Evolutionary conservation across 2,888 invertebrate species (phyloP).

Genomic region (Andrena bicolor): DNA sequence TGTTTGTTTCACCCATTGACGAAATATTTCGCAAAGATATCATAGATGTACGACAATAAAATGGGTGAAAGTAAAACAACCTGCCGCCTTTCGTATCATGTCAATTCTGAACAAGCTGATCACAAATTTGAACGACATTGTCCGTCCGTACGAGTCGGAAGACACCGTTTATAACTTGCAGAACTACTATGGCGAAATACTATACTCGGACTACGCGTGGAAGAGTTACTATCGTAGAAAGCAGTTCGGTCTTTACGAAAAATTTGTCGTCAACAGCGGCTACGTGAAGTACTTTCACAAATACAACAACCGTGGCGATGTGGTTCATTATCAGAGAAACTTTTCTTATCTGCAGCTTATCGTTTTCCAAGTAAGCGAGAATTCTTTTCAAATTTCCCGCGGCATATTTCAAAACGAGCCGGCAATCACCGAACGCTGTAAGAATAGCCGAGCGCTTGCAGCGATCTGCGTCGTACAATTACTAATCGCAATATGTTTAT

Average conservation of each 20-base stretch:
- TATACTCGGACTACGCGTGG: constrained; percentile 46
- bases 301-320: constrained; percentile 35
- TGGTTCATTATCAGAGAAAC: constrained; percentile 45
- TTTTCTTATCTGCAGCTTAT: constrained; percentile 46
- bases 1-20: constrained; percentile 23
- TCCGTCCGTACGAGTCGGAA: constrained; percentile 62
- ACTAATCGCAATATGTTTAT: background rate
- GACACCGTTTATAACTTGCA: constrained; percentile 56
- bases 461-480: background rate
- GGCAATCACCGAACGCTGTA: background rate
- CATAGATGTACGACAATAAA: constrained; percentile 53
- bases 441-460: background rate
- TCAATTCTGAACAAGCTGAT: constrained; percentile 55
- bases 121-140: constrained; percentile 39
- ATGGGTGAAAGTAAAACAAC: constrained; percentile 57
- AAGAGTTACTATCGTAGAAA: constrained; percentile 43
- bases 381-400: background rate
- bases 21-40: constrained; percentile 49
- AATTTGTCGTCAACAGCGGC: constrained; percentile 46
- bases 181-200: constrained; percentile 52
- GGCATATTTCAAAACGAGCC: background rate
- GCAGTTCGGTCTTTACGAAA: constrained; percentile 56
- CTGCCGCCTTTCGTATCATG: constrained; percentile 47
- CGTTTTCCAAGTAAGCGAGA: constrained; percentile 51
- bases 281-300: constrained; percentile 44